These are phyloP conservation scores for Thymelicus sylvestris DNA, from an alignment of 2,888 invertebrate genomes.

Conservation along the genomic window DNA sequence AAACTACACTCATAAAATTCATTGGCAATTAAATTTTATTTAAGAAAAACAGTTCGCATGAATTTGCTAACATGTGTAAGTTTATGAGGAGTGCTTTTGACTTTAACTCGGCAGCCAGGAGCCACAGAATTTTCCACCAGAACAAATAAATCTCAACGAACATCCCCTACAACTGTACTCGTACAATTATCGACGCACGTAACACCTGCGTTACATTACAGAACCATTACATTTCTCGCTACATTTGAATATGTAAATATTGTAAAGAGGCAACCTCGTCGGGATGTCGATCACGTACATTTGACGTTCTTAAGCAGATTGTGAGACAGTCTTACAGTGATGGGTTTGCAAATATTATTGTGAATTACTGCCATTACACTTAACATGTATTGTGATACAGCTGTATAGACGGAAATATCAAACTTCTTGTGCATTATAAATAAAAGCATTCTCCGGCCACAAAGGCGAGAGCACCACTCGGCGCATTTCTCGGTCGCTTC, in stretches of 20 bases:
- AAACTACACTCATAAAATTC: too few relatives aligned
- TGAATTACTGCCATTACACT: too few relatives aligned
- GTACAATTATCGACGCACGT: background rate
- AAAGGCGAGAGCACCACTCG: background rate
- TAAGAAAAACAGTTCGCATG: too few relatives aligned
- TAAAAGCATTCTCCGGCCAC: slow-evolving; percentile 7
- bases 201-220: slow-evolving; percentile 3
- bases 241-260: slow-evolving; percentile 4
- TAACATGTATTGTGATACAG: background rate
- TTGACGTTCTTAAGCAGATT: background rate
- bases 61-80: too few relatives aligned
- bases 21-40: too few relatives aligned
- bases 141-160: background rate
- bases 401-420: background rate
- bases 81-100: too few relatives aligned
- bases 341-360: background rate
- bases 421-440: slow-evolving; percentile 8
- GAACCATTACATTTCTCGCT: slow-evolving; percentile 4
- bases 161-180: background rate
- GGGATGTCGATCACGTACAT: background rate
- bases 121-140: too few relatives aligned
- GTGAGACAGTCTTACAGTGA: background rate
- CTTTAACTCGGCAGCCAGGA: too few relatives aligned
- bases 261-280: background rate
- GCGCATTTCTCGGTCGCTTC: slow-evolving; percentile 6